These are phyloP conservation scores for Pristionchus maxplancki DNA, from an alignment of 2,888 invertebrate species.

Conservation along the genomic window DNA sequence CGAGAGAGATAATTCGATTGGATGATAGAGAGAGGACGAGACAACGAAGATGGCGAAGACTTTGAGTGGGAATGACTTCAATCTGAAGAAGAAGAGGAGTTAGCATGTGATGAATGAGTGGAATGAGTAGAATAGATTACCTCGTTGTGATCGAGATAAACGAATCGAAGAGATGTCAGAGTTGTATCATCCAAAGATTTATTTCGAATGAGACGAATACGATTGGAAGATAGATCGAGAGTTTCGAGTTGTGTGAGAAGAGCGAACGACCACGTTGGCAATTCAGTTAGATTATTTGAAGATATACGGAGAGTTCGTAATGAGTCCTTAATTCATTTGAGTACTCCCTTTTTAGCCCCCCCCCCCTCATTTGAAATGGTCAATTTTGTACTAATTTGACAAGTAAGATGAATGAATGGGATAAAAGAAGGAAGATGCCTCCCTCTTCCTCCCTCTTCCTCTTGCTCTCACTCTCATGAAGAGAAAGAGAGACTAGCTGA, in stretches of 20 bases:
- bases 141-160: slow-evolving; percentile 75
- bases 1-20: slow-evolving; percentile 80
- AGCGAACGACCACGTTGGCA: slow-evolving; percentile 73
- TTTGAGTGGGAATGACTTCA: slow-evolving; percentile 60
- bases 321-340: slow-evolving; percentile 64
- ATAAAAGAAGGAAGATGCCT: not conserved
- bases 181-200: slow-evolving; percentile 71
- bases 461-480: no score
- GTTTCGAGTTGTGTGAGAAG: slow-evolving; percentile 74
- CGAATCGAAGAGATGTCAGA: slow-evolving; percentile 72
- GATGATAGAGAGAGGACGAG: slow-evolving; percentile 83
- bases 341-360: no score
- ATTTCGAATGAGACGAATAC: slow-evolving; percentile 60
- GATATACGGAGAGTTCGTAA: slow-evolving; percentile 69
- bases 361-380: no score
- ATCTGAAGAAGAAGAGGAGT: slow-evolving; percentile 60
- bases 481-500: slow-evolving; percentile 22
- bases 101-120: no score
- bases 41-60: slow-evolving; percentile 67
- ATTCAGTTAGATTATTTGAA: slow-evolving; percentile 68
- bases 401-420: slow-evolving; percentile 1
- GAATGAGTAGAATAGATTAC: slow-evolving; percentile 65
- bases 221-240: slow-evolving; percentile 72
- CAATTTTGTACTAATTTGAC: slow-evolving; percentile 5
- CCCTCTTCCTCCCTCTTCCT: not conserved